Base-by-base conservation (phyloP, 2,888 invertebrate genomes). In the Phaedon cochleariae region DNA sequence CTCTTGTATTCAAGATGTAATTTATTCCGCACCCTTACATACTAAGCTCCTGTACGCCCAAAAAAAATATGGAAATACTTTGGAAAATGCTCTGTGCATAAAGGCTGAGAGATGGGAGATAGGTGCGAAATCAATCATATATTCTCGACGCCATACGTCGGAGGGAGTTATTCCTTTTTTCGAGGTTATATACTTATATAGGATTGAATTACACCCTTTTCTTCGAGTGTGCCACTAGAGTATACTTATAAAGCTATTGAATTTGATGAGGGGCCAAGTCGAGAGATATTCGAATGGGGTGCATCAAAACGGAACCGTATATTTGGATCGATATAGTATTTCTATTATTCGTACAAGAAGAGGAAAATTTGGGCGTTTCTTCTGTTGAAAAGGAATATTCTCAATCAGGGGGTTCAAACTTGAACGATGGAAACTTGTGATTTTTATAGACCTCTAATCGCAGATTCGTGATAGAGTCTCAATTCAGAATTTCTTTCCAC, bases 1-100 rank as follows among this genome's bases (percentile, higher is more conserved):
- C 45, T 45, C 45, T 26, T 45, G 45, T 26, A 22, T 57, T 57
- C 45, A 46, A 57, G 37, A 46, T 29, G 57, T 57, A 57, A 57
- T 57, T 57, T 57, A 57, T 57, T 57, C 57, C 26, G 12, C 21
- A 18, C 46, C 45, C 29, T 9, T 53, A 21, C 31, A n/a, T n/a
- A 22, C 41, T 15, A 41, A n/a, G 41, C 46, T 45, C 26, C 45
- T 57, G 21, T 15, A 22, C 57, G 21, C 4, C 22, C 54, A 10
- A 41, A 41, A 41, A 41, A 41, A 41, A 41, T 10, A 15, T 15
- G 7, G 41, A 15, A 41, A 41, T 41, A 34, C 31, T 5, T 26
- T 6, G 34, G 34, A 34, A 26, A 26, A 26, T 26, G 26, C 26
- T 3, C 31, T 10, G 3, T 2, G 41, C 41, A 41, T 41, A 41